Base-by-base conservation (phyloP, 2,797 vertebrate species). In the Melanotaenia parkinsoni region DNA sequence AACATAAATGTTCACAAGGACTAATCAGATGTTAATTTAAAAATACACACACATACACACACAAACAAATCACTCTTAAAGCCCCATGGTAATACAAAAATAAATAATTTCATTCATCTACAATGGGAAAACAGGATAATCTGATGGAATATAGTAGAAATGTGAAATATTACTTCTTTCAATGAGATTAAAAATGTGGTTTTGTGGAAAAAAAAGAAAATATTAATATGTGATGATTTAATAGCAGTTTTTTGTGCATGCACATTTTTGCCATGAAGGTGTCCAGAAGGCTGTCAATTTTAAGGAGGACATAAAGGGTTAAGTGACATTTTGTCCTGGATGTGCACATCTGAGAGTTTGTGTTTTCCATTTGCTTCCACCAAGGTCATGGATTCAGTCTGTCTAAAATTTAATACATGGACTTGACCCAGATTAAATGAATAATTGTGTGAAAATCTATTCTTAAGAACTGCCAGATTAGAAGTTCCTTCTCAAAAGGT, bases 371-470 rank as follows among this genome's bases (percentile, higher is more conserved):
- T 26, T 4, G 40, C 5, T 26, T 58, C 32, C 40, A 38, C 26
- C 20, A 22, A 9, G 3, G 14, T 63, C 13, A 60, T 69, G 58
- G 24, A 63, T 60, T 51, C 14, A 58, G 32, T 18, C 16, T 43
- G 8, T 45, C n/a, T 54, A 32, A 62, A 61, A 62, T 43, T 59
- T 32, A 18, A 59, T 59, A 60, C 13, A 54, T 61, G 16, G 33
- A 33, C 47, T 59, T 38, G 1, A 59, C 12, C 20, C 28, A 45
- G 37, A 56, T 35, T 37, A 59, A 51, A 51, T 28, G 2, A 60
- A 61, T 30, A 5, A 40, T 54, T 70, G 0, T 1, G 13, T 22
- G 24, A 14, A 62, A 18, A 58, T 22, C 5, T 37, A 2, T 50
- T 50, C n/a, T 22, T 9, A 22, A 50, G 47, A 50, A 22, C n/a